A percentile compares a stretch with the other conserved stretches of the same genome.
These are phyloP conservation scores for Callipepla californica DNA, from an alignment of 2,113 vertebrate genomes.

Conservation along the genomic window DNA sequence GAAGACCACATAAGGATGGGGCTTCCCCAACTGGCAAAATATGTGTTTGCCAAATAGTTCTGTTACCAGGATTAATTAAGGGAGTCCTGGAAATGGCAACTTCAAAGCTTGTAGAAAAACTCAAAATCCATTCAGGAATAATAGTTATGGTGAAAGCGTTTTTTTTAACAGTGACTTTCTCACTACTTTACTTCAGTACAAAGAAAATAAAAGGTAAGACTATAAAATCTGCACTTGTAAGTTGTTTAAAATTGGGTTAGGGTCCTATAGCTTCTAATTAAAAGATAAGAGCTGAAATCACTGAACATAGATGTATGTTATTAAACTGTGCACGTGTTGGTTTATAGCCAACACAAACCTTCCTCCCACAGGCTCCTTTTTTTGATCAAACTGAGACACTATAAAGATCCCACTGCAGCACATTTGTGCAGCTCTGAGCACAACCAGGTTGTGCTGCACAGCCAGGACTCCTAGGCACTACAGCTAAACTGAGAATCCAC, in stretches of 20 bases:
- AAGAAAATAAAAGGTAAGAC: constrained; percentile 73
- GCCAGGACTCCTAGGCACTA: neutral
- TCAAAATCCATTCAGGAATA: constrained; percentile 59
- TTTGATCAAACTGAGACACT: neutral
- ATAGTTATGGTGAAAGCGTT: constrained; percentile 44
- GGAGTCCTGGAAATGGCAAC: constrained; percentile 59
- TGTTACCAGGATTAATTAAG: constrained; percentile 64
- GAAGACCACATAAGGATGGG: neutral
- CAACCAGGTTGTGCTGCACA: rapidly evolving
- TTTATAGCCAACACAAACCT: constrained; percentile 56
- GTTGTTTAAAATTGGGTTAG: constrained; percentile 62
- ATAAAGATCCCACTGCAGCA: neutral
- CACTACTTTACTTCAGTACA: constrained; percentile 58
- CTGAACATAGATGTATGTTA: constrained; percentile 69
- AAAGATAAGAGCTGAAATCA: constrained; percentile 73
- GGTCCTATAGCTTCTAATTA: constrained; percentile 67
- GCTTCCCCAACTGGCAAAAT: constrained; percentile 33
- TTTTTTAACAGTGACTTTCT: constrained; percentile 43
- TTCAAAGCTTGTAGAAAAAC: constrained; percentile 59
- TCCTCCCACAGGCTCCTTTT: neutral
- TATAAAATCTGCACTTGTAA: constrained; percentile 76
- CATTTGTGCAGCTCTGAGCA: neutral
- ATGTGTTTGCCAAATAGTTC: constrained; percentile 58
- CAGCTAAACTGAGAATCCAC: neutral
- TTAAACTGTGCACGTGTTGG: constrained; percentile 42